Conservation (phyloP, 2,888 invertebrate species). For the Uloborus plumipes region DNA sequence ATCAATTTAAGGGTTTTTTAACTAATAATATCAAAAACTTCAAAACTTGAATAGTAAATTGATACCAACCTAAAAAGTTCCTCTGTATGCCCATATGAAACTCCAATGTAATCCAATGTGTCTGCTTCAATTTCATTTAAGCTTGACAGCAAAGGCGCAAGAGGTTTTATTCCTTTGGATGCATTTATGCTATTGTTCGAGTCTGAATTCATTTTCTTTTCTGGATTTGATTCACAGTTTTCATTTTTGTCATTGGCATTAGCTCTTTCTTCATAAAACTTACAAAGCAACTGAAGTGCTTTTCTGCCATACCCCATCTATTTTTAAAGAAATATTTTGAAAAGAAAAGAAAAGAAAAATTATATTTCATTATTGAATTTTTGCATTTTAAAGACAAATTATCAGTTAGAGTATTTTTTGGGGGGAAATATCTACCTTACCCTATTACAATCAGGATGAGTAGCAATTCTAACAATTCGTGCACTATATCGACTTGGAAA, state of each 20-base stretch:
- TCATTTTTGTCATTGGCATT: slow-evolving; percentile 72
- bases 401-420: no score
- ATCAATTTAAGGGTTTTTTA: no score
- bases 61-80: slow-evolving; percentile 80
- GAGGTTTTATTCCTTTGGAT: no score
- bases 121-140: slow-evolving; percentile 88
- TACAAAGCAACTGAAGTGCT: slow-evolving; percentile 84
- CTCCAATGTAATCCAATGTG: slow-evolving; percentile 91
- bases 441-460: slow-evolving; percentile 96
- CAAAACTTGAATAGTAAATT: not conserved
- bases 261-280: slow-evolving; percentile 88
- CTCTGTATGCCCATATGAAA: slow-evolving; percentile 91
- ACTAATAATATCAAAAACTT: no score
- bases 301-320: slow-evolving; percentile 97
- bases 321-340: slow-evolving; percentile 67
- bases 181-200: not conserved
- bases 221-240: not conserved
- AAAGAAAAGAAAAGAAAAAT: no score
- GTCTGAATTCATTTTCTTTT: not conserved
- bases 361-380: no score
- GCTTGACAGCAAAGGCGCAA: slow-evolving; percentile 90
- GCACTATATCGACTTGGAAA: slow-evolving; percentile 92
- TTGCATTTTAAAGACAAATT: no score
- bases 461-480: slow-evolving; percentile 94
- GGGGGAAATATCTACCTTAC: slow-evolving; percentile 72